Evolutionary conservation across 2,888 invertebrate species (phyloP), one percentile per base, ranked within the genome.

Genomic region (Eutolmus rufibarbis): DNA sequence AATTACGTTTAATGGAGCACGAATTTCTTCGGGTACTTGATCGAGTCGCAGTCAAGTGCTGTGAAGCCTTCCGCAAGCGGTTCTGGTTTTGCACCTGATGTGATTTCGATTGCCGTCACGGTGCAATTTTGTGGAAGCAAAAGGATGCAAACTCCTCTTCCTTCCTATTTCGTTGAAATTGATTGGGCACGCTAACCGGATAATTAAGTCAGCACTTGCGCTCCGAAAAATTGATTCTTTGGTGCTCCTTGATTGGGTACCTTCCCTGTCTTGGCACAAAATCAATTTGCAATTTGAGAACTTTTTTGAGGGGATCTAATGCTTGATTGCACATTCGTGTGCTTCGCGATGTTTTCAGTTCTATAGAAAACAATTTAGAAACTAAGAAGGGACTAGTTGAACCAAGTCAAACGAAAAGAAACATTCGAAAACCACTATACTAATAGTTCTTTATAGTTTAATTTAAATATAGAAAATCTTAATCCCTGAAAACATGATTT

Each of bases 1-100:
- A 86, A 82, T 82, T 82, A 51, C 51, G 23, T 82, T 51, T 79
- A 82, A 56, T 51, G 56, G 28, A 56, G 37, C 40, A 79, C 46
- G 79, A 79, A 43, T n/a, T 40, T 43, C 46, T 79, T 79, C 28
- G 40, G 40, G 12, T 79, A 40, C 5, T 43, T 43, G 79, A 23
- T 46, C 43, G 76, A 76, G 56, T 74, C 12, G 14, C 28, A 76
- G 76, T n/a, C 34, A 76, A 76, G 76, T 76, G 16, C 76, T 76
- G 34, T 28, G 66, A 28, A 66, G 23, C 28, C 66, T 66, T 66
- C 23, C 66, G 66, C 66, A 66, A 66, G 66, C 28, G 28, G 66
- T 66, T 66, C 19, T 23, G 28, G 8, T 66, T 66, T 28, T 66
- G 66, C 66, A 66, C 28, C 66, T 66, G 66, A 66, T 23, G 66